These are phyloP conservation scores for Apodemia zela DNA, from an alignment of 2,888 invertebrate species.

Conservation along the genomic window DNA sequence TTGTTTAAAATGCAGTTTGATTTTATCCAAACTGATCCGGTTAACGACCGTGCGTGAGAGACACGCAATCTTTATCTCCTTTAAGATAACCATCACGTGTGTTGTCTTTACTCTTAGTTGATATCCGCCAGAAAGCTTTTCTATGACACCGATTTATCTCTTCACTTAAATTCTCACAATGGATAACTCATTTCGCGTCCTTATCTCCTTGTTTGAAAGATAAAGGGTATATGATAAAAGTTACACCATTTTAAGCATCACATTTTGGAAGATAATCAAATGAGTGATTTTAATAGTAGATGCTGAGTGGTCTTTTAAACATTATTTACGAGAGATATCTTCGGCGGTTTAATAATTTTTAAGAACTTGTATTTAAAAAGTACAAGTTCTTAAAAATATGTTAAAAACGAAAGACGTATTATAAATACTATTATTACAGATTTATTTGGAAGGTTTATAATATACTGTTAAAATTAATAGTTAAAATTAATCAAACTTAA, in stretches of 20 bases:
- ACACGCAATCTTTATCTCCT: background rate
- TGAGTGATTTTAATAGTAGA: background rate
- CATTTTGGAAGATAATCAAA: background rate
- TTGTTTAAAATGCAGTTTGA: background rate
- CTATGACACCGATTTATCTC: constrained; percentile 7
- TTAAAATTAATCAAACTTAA: too few relatives aligned
- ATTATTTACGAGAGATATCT: too few relatives aligned
- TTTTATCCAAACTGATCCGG: background rate
- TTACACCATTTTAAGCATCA: background rate
- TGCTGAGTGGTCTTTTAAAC: too few relatives aligned
- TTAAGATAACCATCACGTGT: background rate
- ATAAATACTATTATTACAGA: too few relatives aligned
- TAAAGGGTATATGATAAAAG: background rate
- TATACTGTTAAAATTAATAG: too few relatives aligned
- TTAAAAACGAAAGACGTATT: too few relatives aligned
- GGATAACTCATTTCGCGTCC: background rate
- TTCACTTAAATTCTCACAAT: background rate
- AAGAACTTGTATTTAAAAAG: too few relatives aligned
- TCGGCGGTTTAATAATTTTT: too few relatives aligned
- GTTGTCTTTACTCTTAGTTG: background rate
- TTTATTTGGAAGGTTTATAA: too few relatives aligned
- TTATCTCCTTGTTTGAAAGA: background rate
- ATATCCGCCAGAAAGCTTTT: background rate
- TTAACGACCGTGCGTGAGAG: background rate
- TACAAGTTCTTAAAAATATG: too few relatives aligned